These are phyloP conservation scores for Drosophila emarginata DNA, from an alignment of 2,888 invertebrate species.

Conservation along the genomic window DNA sequence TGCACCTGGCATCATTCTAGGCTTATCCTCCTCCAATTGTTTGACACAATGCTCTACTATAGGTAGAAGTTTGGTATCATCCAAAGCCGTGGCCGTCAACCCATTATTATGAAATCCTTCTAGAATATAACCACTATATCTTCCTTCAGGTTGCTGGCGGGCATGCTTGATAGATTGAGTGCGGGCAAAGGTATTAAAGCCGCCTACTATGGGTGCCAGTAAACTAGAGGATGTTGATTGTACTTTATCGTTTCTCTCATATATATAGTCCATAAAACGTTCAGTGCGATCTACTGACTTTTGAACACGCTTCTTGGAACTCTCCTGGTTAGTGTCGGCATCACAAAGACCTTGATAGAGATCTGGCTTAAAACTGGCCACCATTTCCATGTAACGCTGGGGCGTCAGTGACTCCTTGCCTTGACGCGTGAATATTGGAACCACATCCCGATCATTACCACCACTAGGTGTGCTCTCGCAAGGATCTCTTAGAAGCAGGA, in stretches of 20 bases:
- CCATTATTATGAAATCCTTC: constrained; percentile 92
- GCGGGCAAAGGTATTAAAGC: constrained; percentile 86
- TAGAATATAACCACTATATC: constrained; percentile 89
- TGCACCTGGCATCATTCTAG: constrained; percentile 89
- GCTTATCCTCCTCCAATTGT: constrained; percentile 82
- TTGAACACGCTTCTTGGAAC: constrained; percentile 87
- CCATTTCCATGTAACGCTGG: constrained; percentile 88
- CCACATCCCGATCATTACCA: constrained; percentile 87
- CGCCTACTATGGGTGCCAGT: constrained; percentile 85
- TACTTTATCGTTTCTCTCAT: constrained; percentile 86
- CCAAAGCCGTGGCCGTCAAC: constrained; percentile 83
- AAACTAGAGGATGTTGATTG: constrained; percentile 82
- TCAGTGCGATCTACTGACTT: constrained; percentile 89
- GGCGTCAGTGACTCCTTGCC: constrained; percentile 88
- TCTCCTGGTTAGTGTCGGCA: constrained; percentile 84
- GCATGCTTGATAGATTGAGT: constrained; percentile 86
- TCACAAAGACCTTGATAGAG: constrained; percentile 92
- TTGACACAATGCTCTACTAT: constrained; percentile 86
- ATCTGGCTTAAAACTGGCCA: constrained; percentile 91
- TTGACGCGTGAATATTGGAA: constrained; percentile 90
- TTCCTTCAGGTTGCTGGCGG: constrained; percentile 82
- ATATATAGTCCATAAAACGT: constrained; percentile 87
- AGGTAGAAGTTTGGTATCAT: constrained; percentile 84
- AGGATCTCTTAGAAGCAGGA: constrained; percentile 85
- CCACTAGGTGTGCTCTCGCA: constrained; percentile 87